Conservation (phyloP, 2,113 vertebrate genomes). For the Indicator indicator region DNA sequence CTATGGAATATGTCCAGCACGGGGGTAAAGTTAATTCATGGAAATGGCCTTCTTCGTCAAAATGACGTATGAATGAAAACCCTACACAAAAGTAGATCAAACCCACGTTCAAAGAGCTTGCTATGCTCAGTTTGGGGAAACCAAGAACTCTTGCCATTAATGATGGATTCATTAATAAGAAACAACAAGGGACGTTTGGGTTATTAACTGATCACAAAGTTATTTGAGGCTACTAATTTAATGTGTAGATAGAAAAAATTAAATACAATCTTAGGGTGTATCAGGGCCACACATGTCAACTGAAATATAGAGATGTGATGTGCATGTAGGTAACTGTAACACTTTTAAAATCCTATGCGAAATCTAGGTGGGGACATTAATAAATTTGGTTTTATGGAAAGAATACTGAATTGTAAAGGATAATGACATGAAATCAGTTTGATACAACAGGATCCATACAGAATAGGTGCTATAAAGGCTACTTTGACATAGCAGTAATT, state of each 20-base stretch:
- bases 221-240: background rate
- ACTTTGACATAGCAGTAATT: background rate
- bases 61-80: background rate
- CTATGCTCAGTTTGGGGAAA: background rate
- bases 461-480: background rate
- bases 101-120: background rate
- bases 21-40: background rate
- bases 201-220: background rate
- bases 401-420: background rate
- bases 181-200: background rate
- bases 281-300: background rate
- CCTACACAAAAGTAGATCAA: fast-evolving
- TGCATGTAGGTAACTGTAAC: background rate
- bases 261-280: background rate
- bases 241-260: background rate
- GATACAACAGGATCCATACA: background rate
- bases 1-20: background rate
- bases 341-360: background rate
- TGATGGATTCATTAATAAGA: background rate
- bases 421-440: background rate
- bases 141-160: background rate
- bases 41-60: background rate
- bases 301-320: background rate
- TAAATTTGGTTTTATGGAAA: background rate
- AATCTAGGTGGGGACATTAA: background rate